Evolutionary conservation across 1,140 invertebrate species (phyloP).

Genomic region (Achatina immaculata): DNA sequence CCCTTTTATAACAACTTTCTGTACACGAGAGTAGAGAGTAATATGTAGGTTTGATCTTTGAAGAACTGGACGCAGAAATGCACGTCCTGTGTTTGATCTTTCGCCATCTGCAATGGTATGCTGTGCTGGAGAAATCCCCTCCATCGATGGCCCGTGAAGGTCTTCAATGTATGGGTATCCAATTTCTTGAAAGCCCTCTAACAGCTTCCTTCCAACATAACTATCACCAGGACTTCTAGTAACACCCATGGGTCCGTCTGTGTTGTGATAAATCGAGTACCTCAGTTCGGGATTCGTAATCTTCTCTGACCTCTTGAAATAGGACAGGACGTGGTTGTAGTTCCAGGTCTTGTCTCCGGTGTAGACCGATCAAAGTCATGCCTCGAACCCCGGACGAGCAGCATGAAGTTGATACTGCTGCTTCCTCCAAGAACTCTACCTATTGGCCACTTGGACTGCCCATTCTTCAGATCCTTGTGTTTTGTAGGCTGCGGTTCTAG

Average conservation of each 20-base stretch:
- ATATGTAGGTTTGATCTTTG: slow-evolving; percentile 57
- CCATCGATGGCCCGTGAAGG: not conserved
- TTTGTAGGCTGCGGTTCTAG: not conserved
- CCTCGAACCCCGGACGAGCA: slow-evolving; percentile 81
- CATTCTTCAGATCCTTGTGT: not conserved
- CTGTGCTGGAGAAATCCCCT: slow-evolving; percentile 81
- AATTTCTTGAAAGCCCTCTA: not conserved
- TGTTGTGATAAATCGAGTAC: not conserved
- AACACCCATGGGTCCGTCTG: not conserved
- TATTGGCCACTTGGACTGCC: slow-evolving; percentile 26
- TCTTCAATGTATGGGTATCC: slow-evolving; percentile 18
- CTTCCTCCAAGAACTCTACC: slow-evolving; percentile 40
- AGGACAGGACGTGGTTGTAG: slow-evolving; percentile 85
- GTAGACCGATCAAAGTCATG: slow-evolving; percentile 87
- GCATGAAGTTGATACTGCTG: slow-evolving; percentile 39
- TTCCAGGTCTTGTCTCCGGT: slow-evolving; percentile 92
- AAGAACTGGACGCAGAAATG: slow-evolving; percentile 55
- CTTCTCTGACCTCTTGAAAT: slow-evolving; percentile 86
- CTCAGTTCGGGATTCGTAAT: slow-evolving; percentile 74
- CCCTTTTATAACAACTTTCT: slow-evolving; percentile 63
- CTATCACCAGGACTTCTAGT: not conserved
- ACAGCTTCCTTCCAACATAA: not conserved
- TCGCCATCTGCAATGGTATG: slow-evolving; percentile 93
- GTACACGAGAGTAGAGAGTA: slow-evolving; percentile 46
- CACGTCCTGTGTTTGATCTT: slow-evolving; percentile 61